Evolutionary conservation across 2,888 invertebrate genomes (phyloP), one percentile per base, ranked within the genome.

Genomic region (Nasonovia ribisnigri): DNA sequence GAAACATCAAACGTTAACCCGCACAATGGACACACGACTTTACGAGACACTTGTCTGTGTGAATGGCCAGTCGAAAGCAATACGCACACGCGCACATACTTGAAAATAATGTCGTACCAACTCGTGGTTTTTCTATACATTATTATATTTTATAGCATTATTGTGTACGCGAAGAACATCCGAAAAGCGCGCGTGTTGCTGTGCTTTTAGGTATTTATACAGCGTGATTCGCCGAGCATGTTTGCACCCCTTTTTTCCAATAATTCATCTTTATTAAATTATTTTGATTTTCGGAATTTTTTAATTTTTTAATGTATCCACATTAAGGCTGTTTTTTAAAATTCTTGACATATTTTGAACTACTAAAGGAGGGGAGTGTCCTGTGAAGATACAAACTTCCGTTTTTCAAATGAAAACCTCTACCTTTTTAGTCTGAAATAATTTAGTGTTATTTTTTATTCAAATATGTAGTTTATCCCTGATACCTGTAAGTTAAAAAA

Each of bases 1-100:
- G 88, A 43, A 89, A 89, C 88, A 57, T 89, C 88, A 89, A 89
- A 89, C 88, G 88, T 1, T 36, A 67, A 67, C 67, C 67, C 88
- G 43, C 54, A 57, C 57, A 57, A 89, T 57, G 54, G 88, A 42
- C 88, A 51, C 88, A 51, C 88, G 54, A 57, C 57, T 89, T 88
- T 54, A 10, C 54, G 26, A 57, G 24, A 88, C 88, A 54, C 87
- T 88, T 54, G 54, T 54, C 88, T 13, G 54, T 11, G 42, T 67
- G 67, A 67, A 36, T 11, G 36, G 36, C 36, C 54, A 54, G 54
- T 88, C 11, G 54, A 88, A 88, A 51, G 48, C 11, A n/a, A 48
- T 13, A 48, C n/a, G 67, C 67, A 20, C 67, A 67, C 67, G 67
- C 67, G 16, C 67, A 16, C 67, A 51, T 16, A 36, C 67, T 20